Conservation (phyloP, 2,797 vertebrate genomes). For the Strix occidentalis region DNA sequence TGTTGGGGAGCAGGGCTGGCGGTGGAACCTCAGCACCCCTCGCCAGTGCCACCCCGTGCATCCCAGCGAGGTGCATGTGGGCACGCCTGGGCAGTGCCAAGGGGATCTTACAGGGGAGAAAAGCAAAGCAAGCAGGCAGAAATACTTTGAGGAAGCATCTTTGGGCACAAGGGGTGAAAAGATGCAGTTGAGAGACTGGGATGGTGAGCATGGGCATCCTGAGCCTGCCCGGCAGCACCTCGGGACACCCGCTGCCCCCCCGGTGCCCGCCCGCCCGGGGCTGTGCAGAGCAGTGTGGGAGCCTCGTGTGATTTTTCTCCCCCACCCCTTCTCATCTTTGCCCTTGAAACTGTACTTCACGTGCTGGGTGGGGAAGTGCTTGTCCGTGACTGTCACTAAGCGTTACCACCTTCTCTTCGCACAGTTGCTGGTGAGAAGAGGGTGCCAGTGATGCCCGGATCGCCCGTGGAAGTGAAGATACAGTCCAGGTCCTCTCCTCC, state of each 20-base stretch:
- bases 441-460: conserved; percentile 97
- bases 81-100: fast-evolving
- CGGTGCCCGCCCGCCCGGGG: fast-evolving
- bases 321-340: not conserved
- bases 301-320: not conserved
- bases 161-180: not conserved
- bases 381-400: not conserved
- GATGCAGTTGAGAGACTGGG: fast-evolving
- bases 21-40: not conserved
- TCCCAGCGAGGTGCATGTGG: fast-evolving
- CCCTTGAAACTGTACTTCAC: fast-evolving
- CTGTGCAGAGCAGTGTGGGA: fast-evolving
- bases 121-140: not conserved
- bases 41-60: not conserved
- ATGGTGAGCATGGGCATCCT: not conserved
- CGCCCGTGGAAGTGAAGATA: conserved; percentile 97
- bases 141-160: not conserved
- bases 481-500: conserved; percentile 94
- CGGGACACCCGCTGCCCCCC: fast-evolving
- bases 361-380: not conserved
- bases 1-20: not conserved
- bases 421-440: conserved; percentile 95
- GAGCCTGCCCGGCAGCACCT: not conserved
- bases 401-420: not conserved
- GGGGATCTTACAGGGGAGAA: not conserved